A percentile compares a stretch with the other conserved stretches of the same genome.
phyloP scores from a whole-genome alignment of 2,797 vertebrate species.

The Darevskia mixta region DNA sequence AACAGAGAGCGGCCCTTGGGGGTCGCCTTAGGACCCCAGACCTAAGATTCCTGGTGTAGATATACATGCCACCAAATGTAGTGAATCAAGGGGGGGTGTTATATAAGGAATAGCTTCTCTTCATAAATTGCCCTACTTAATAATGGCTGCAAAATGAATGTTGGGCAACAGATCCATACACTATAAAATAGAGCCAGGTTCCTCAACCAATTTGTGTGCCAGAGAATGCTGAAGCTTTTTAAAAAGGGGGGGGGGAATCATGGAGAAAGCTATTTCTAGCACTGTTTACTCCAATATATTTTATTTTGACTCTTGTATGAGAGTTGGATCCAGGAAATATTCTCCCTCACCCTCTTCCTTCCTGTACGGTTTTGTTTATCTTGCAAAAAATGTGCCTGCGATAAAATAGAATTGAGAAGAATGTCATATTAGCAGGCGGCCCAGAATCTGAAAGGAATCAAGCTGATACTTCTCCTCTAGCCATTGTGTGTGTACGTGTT shows the following conservation, averaged over 20 bases:
- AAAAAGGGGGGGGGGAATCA: not conserved
- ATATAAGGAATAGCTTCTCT: not conserved
- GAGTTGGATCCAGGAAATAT: conserved; percentile 33
- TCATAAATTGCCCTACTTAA: conserved; percentile 1
- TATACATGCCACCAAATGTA: not conserved
- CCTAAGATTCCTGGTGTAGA: not conserved
- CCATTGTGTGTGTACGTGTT: not conserved
- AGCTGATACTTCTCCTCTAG: not conserved
- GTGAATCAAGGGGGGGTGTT: not conserved
- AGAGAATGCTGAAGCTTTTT: conserved; percentile 9
- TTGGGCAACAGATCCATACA: not conserved
- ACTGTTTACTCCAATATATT: conserved; percentile 13
- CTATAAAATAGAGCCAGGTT: conserved; percentile 25
- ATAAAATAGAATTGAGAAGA: conserved; percentile 7
- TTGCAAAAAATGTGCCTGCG: conserved; percentile 31
- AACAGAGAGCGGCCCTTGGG: no score
- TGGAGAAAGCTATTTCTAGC: conserved; percentile 13
- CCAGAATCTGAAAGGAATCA: not conserved
- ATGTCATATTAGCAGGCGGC: not conserved
- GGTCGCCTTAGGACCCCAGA: no score
- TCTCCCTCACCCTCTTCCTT: conserved; percentile 40
- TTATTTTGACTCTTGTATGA: conserved; percentile 23
- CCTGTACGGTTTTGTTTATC: conserved; percentile 37
- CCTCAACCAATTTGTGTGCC: not conserved
- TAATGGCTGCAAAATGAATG: not conserved